Evolutionary conservation across 2,888 invertebrate genomes (phyloP), one percentile per base, ranked within the genome.

Genomic region (Xestia rhomboidea): DNA sequence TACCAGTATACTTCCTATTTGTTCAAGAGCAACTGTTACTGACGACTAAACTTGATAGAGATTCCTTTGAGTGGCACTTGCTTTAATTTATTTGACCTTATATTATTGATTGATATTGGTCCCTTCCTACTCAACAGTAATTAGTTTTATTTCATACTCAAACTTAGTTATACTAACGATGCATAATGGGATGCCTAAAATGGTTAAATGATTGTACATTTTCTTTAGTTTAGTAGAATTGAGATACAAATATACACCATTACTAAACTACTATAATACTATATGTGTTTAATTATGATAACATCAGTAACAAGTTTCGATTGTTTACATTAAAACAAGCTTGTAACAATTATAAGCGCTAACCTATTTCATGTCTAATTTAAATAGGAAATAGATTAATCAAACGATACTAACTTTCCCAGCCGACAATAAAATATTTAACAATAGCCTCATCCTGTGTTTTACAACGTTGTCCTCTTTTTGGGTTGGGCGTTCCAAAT

Each of bases 351-450:
- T 94, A 93, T 90, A 91, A 91, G 89, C 90, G 90, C 92, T 91
- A 93, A 94, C 92, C 91, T 92, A 93, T 94, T 94, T 92, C 93
- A 92, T 93, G 93, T 94, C 93, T 94, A 93, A 95, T 94, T 95
- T 94, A 93, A 95, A 95, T 94, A 92, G 91, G 92, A 93, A 94
- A 93, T 89, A 95, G 93, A 95, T 96, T 95, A 94, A 95, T 95
- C 94, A 95, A 95, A 95, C 95, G 93, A 94, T 95, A 95, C 92
- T 91, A 93, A 92, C 93, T 94, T 94, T 94, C 92, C 93, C 93
- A 93, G 89, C 92, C 88, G 92, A 91, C 93, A 91, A 92, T 94
- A 94, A 95, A 95, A 94, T 94, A 93, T 93, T 92, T 93, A 94
- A 95, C 95, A 95, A 95, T 94, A 92, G 94, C 93, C 87, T 91